A percentile compares a stretch with the other conserved stretches of the same genome.
Conservation (phyloP, 2,888 invertebrate species). For the Oithona nana region DNA sequence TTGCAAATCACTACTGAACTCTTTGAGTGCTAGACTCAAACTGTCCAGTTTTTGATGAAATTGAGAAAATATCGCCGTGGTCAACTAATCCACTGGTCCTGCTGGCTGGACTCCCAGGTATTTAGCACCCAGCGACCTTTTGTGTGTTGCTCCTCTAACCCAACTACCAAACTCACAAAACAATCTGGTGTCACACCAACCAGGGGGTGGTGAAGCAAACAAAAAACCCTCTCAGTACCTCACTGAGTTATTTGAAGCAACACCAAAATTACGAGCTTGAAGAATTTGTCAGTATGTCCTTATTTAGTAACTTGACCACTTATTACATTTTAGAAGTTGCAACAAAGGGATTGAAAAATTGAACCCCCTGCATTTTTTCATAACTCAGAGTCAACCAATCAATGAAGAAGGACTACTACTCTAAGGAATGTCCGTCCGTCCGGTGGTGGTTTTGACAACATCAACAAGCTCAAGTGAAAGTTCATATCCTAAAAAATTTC, state of each 20-base stretch:
- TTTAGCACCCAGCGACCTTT: background rate
- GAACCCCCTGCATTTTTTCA: no score
- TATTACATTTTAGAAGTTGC: no score
- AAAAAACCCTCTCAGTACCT: background rate
- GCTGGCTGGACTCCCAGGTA: background rate
- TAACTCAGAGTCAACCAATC: no score
- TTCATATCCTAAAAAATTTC: no score
- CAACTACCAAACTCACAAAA: background rate
- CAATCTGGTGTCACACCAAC: background rate
- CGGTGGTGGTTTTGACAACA: no score
- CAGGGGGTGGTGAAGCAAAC: background rate
- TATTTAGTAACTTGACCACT: no score
- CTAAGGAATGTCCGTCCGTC: no score
- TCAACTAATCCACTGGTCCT: background rate
- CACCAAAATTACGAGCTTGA: background rate
- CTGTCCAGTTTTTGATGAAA: background rate
- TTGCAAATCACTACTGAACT: background rate
- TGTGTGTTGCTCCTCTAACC: no score
- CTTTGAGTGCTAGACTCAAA: background rate
- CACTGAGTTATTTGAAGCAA: background rate
- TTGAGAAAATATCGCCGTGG: background rate
- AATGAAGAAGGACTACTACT: no score
- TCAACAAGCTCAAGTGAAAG: no score
- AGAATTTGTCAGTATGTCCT: background rate
- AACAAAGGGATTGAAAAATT: no score